phyloP scores from a whole-genome alignment of 2,113 vertebrate species.

The Shinisaurus crocodilurus region DNA sequence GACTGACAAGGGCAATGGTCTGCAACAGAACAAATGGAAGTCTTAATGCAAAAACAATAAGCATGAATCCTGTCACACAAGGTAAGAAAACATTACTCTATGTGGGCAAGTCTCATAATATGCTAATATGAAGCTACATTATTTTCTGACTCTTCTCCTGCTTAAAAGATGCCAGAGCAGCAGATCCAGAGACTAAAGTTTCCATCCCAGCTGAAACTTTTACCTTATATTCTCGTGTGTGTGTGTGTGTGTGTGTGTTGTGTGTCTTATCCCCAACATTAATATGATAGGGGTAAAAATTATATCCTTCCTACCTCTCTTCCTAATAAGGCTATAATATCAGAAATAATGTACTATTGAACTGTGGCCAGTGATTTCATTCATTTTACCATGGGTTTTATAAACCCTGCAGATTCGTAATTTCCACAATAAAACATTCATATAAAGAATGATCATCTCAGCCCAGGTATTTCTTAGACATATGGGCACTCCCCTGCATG shows the following conservation, averaged over 20 bases:
- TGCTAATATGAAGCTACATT: neutral
- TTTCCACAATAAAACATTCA: neutral
- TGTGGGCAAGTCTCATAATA: neutral
- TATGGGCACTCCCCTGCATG: neutral
- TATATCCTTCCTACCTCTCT: neutral
- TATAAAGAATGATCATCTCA: neutral
- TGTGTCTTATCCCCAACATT: neutral
- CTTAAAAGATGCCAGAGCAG: constrained; percentile 11
- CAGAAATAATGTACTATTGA: neutral
- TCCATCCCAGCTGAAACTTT: neutral
- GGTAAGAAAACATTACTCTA: constrained; percentile 18
- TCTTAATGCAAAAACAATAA: neutral
- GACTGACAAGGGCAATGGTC: constrained; percentile 17
- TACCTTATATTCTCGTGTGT: neutral
- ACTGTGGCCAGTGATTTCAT: neutral
- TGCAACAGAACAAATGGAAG: constrained; percentile 13
- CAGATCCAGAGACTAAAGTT: constrained; percentile 11
- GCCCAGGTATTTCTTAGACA: neutral
- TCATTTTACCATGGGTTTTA: neutral
- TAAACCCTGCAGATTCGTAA: neutral
- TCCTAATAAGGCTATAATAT: neutral
- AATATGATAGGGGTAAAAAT: neutral
- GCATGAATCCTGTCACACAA: neutral
- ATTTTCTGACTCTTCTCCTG: neutral
- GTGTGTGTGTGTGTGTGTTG: neutral